Evolutionary conservation across 2,888 invertebrate genomes (phyloP), one percentile per base, ranked within the genome.

Genomic region (Elegia similella): DNA sequence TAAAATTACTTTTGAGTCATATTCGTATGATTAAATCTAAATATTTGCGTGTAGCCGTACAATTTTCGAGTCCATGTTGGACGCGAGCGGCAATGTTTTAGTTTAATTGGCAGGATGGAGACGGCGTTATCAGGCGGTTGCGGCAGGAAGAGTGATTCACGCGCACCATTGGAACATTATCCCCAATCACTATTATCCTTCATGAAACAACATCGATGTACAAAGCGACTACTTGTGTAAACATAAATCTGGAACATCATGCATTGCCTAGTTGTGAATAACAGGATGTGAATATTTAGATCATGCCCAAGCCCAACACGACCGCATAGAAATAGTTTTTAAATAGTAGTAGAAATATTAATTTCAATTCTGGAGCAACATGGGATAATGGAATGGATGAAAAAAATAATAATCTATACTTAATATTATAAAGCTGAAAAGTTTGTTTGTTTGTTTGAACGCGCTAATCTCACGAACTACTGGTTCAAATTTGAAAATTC

Each of bases 121-220:
- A 76, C 76, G 76, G 68, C 81, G 90, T 88, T 89, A 90, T 90
- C 90, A 76, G 70, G 69, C 67, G 68, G 76, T 73, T 65, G 76
- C 71, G 78, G 82, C 89, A 88, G 90, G 90, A 91, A 86, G 87
- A 82, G 72, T 91, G 91, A 88, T 63, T 88, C 89, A 89, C 72
- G 67, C 72, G 67, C 74, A 67, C 70, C 71, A 69, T 69, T 73
- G 71, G 71, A 67, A 81, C 82, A 79, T 79, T 84, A 85, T 86
- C 82, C 84, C 81, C 82, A 82, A 82, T 83, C 85, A 80, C 78
- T 70, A 76, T 73, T 73, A 64, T 70, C 75, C 79, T 78, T 76
- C 71, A 72, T 77, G 76, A 72, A 72, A 76, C 70, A 71, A 70
- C 68, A 63, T 64, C 62, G 63, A 61, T 69, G 66, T 64, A 66